These are phyloP conservation scores for Heteromormyrus szaboi DNA, from an alignment of 2,797 vertebrate genomes.

Conservation along the genomic window DNA sequence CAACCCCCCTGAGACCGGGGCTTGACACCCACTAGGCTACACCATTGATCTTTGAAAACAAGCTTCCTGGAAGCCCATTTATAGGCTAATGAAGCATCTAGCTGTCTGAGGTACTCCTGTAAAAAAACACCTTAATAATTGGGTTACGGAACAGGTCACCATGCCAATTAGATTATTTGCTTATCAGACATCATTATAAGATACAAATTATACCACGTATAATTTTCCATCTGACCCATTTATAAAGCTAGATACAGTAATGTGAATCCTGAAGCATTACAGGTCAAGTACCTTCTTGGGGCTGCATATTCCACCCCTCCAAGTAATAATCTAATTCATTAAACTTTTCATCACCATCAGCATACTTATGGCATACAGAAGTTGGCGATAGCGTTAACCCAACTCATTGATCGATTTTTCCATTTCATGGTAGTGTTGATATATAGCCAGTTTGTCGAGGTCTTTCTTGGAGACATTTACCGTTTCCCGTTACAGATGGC, in stretches of 20 bases:
- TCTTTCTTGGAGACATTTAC: background rate
- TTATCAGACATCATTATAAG: slow-evolving; percentile 15
- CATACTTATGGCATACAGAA: background rate
- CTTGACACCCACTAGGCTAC: background rate
- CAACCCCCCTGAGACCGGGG: background rate
- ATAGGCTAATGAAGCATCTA: background rate
- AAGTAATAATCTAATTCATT: background rate
- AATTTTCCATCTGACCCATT: slow-evolving; percentile 12
- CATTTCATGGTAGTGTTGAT: background rate
- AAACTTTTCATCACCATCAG: background rate
- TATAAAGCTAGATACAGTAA: background rate
- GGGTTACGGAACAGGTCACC: background rate
- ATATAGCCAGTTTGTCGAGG: background rate
- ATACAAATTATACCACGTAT: background rate
- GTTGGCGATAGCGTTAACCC: background rate
- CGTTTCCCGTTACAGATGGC: background rate
- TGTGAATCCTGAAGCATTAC: background rate
- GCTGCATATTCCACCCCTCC: background rate
- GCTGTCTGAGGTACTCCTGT: background rate
- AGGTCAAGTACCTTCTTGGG: background rate
- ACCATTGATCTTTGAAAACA: background rate
- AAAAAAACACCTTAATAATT: background rate
- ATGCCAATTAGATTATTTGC: slow-evolving; percentile 10
- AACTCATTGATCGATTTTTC: background rate
- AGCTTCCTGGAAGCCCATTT: background rate